These are phyloP conservation scores for Thunnus albacares DNA, from an alignment of 2,797 vertebrate genomes.

Conservation along the genomic window DNA sequence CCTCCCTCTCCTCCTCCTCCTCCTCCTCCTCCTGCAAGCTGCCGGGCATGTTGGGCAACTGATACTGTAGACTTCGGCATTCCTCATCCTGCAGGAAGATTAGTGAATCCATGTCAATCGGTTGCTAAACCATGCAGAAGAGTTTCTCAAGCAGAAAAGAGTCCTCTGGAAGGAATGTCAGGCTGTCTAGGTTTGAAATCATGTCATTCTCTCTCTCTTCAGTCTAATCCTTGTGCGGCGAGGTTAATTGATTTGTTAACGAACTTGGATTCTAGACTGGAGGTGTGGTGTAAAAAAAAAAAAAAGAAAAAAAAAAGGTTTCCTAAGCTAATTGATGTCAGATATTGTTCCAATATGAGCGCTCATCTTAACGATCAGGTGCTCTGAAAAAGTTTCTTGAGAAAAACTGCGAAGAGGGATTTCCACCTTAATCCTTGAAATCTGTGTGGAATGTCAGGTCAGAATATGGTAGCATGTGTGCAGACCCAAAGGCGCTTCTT, in stretches of 20 bases:
- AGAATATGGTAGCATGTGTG: conserved; percentile 25
- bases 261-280: not conserved
- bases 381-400: conserved; percentile 43
- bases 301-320: not conserved
- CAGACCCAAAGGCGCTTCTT: conserved; percentile 15
- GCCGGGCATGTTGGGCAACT: conserved; percentile 38
- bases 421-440: conserved; percentile 62
- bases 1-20: conserved; percentile 24
- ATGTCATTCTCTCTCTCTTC: not conserved
- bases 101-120: conserved; percentile 49
- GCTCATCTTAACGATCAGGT: conserved; percentile 34
- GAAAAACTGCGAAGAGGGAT: conserved; percentile 61
- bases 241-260: not conserved
- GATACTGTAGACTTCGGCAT: conserved; percentile 48
- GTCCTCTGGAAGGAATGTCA: conserved; percentile 27
- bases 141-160: conserved; percentile 43
- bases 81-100: conserved; percentile 54
- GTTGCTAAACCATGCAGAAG: conserved; percentile 48
- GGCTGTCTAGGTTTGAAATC: conserved; percentile 13
- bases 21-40: conserved; percentile 13
- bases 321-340: not conserved
- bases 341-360: not conserved
- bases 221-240: not conserved
- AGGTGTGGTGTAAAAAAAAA: too few species aligned
- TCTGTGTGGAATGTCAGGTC: conserved; percentile 67